Percentiles rank a stretch among this genome's conserved stretches.
Evolutionary conservation across 2,113 vertebrate species (phyloP).

Genomic region (Ardeotis arabs): DNA sequence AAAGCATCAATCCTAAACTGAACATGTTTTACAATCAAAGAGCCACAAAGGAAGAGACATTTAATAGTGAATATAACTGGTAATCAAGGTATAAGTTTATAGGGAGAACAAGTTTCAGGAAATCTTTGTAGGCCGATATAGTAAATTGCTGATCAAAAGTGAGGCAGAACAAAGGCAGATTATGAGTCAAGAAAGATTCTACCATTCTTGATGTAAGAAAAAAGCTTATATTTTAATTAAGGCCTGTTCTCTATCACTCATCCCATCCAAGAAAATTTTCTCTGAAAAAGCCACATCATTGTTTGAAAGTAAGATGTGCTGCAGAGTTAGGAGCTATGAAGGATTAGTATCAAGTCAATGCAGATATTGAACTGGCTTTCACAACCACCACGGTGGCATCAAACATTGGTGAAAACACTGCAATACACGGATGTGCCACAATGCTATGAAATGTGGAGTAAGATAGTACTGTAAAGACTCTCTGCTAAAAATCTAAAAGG

Average conservation of each 20-base stretch:
- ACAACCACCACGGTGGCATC: neutral
- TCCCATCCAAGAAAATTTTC: neutral
- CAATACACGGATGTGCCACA: neutral
- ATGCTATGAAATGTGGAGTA: neutral
- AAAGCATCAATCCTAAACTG: neutral
- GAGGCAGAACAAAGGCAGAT: conserved; percentile 28
- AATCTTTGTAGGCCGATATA: neutral
- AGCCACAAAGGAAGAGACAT: neutral
- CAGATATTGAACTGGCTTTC: neutral
- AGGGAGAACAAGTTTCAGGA: neutral
- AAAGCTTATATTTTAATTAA: neutral
- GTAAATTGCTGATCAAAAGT: conserved; percentile 46
- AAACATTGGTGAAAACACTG: neutral
- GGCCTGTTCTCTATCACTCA: neutral
- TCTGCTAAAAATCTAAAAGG: neutral
- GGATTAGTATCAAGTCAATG: neutral
- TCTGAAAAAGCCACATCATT: neutral
- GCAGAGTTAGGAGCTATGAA: neutral
- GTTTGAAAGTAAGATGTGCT: neutral
- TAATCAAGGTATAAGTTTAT: conserved; percentile 31
- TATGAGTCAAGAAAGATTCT: conserved; percentile 16
- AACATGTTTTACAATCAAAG: conserved; percentile 51
- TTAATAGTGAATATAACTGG: conserved; percentile 2
- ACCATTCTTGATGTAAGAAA: neutral
- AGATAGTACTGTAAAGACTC: neutral